Conservation (phyloP, 2,113 vertebrate species). For the Otus sunia region DNA sequence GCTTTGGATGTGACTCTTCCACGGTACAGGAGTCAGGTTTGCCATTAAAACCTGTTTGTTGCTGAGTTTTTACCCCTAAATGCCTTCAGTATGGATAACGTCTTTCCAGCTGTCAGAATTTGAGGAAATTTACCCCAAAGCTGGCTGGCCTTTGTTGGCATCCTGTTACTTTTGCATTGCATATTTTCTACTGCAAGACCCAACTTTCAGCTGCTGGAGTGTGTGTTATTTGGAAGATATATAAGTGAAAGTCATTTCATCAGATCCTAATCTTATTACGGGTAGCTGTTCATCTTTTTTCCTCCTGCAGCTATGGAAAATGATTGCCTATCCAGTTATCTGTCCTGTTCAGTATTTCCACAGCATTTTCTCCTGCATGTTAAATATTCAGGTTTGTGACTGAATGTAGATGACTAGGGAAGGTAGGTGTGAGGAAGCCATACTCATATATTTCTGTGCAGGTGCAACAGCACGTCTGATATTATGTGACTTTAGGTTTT, state of each 20-base stretch:
- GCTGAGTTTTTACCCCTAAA: neutral
- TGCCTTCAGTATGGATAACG: neutral
- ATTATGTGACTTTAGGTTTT: neutral
- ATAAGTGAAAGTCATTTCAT: neutral
- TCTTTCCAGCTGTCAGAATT: neutral
- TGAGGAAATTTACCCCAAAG: neutral
- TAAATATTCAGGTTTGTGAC: neutral
- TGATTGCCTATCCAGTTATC: neutral
- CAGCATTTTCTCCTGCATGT: neutral
- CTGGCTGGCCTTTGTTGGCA: neutral
- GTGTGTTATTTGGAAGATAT: neutral
- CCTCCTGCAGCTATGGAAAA: neutral
- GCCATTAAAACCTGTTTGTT: neutral
- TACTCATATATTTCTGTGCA: fast-evolving
- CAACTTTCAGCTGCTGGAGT: neutral
- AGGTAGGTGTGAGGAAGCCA: neutral
- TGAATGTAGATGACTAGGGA: fast-evolving
- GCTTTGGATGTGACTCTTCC: neutral
- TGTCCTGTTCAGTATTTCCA: neutral
- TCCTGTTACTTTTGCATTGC: neutral
- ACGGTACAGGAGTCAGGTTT: neutral
- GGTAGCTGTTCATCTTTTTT: neutral
- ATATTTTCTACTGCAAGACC: neutral
- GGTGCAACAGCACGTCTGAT: neutral
- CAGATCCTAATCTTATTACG: neutral